phyloP scores from a whole-genome alignment of 2,797 vertebrate species.

The Sebastiscus tertius region DNA sequence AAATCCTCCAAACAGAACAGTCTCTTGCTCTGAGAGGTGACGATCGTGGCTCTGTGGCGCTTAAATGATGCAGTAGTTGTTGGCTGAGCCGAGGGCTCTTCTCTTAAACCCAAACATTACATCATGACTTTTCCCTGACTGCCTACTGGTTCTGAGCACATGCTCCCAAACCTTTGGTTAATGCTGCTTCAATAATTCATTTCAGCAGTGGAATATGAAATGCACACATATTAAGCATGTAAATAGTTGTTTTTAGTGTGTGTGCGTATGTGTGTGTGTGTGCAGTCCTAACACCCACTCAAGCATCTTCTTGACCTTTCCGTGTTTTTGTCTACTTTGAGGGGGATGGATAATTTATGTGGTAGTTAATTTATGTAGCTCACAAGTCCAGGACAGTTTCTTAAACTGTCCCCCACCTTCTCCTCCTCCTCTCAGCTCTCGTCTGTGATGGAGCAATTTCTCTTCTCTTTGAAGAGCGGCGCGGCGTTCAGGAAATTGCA shows the following conservation, averaged over 20 bases:
- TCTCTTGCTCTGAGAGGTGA: not conserved
- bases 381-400: slow-evolving; percentile 20
- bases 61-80: slow-evolving; percentile 26
- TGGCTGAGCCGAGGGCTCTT: slow-evolving; percentile 15
- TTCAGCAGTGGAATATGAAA: slow-evolving; percentile 32
- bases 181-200: slow-evolving; percentile 56
- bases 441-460: slow-evolving; percentile 52
- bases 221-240: slow-evolving; percentile 27
- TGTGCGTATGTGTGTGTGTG: slow-evolving; percentile 1
- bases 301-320: slow-evolving; percentile 54
- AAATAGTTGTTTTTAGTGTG: slow-evolving; percentile 27
- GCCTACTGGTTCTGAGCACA: slow-evolving; percentile 17
- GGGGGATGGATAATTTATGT: slow-evolving; percentile 45
- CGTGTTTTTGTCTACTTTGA: slow-evolving; percentile 42
- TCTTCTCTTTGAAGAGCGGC: slow-evolving; percentile 53
- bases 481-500: slow-evolving; percentile 52
- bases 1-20: not conserved
- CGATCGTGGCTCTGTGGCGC: slow-evolving; percentile 4
- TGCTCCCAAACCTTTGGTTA: slow-evolving; percentile 42
- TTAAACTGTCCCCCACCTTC: not conserved
- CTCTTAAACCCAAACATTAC: slow-evolving; percentile 39
- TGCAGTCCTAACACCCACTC: slow-evolving; percentile 1
- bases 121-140: slow-evolving; percentile 23
- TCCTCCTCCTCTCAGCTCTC: not conserved
- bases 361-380: slow-evolving; percentile 39